Percentiles rank a stretch among this genome's conserved stretches.
phyloP scores from a whole-genome alignment of 1,140 invertebrate species.

The Mya arenaria region DNA sequence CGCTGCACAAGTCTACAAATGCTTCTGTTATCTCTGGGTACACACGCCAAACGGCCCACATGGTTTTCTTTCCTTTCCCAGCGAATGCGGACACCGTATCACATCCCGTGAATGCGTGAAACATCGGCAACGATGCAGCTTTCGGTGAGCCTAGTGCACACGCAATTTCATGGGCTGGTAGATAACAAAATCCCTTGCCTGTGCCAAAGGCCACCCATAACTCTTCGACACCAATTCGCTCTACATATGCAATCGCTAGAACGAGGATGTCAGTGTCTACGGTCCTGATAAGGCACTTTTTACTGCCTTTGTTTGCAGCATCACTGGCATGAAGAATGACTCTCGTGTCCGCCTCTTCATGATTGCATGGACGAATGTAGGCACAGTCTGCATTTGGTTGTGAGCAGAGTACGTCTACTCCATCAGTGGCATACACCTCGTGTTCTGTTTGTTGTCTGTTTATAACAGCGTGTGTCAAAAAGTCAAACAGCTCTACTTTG shows the following conservation, averaged over 20 bases:
- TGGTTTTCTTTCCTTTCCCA: conserved; percentile 4
- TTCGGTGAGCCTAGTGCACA: background rate
- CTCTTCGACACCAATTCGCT: conserved; percentile 11
- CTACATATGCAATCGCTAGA: conserved; percentile 44
- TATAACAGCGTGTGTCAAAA: background rate
- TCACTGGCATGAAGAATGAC: conserved; percentile 64
- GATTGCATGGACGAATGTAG: conserved; percentile 59
- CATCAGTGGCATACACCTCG: no score
- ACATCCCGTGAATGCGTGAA: conserved; percentile 20
- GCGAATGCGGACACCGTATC: background rate
- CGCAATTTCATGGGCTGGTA: conserved; percentile 2
- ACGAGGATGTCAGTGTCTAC: conserved; percentile 70
- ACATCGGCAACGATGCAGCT: background rate
- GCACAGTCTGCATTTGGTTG: no score
- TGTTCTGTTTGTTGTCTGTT: no score
- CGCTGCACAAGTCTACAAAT: background rate
- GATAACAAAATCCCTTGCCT: conserved; percentile 7
- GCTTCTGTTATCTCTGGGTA: background rate
- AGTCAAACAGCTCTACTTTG: conserved; percentile 15
- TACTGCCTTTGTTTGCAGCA: conserved; percentile 50
- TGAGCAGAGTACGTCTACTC: no score
- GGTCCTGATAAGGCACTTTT: conserved; percentile 52
- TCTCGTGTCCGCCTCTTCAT: conserved; percentile 69
- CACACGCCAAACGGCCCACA: background rate
- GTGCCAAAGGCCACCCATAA: conserved; percentile 59